phyloP scores from a whole-genome alignment of 2,888 invertebrate genomes.

The Agrochola macilenta region DNA sequence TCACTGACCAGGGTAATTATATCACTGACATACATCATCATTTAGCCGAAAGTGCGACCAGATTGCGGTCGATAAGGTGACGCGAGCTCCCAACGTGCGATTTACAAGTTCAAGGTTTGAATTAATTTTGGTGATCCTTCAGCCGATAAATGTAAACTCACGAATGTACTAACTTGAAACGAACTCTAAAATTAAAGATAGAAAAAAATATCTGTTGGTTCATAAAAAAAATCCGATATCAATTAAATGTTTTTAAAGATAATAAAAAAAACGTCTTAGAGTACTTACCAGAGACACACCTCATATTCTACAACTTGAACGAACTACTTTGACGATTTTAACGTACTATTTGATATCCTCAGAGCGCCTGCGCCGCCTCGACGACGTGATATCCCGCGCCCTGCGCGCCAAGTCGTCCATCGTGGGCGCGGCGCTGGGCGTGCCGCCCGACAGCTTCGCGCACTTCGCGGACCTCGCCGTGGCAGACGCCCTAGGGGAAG shows the following conservation, averaged over 20 bases:
- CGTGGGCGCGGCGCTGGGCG: constrained; percentile 79
- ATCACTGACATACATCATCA: background rate
- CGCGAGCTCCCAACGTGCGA: too few species aligned
- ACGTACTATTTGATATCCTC: background rate
- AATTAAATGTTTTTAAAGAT: too few species aligned
- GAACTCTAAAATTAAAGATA: too few species aligned
- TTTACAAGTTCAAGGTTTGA: too few species aligned
- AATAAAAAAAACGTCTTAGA: background rate
- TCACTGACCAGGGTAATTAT: constrained; percentile 73
- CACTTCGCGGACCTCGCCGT: constrained; percentile 83
- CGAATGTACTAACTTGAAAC: too few species aligned
- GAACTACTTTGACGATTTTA: background rate
- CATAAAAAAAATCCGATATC: too few species aligned
- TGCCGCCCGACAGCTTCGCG: constrained; percentile 74
- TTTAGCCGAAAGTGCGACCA: background rate
- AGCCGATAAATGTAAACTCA: too few species aligned
- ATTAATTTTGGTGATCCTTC: background rate
- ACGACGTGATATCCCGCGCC: constrained; percentile 79
- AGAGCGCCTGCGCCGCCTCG: constrained; percentile 86
- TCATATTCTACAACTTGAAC: background rate
- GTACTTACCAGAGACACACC: background rate
- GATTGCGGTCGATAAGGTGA: background rate
- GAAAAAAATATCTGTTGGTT: too few species aligned
- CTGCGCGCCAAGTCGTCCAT: constrained; percentile 80
- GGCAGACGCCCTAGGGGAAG: constrained; percentile 81